A percentile compares a stretch with the other conserved stretches of the same genome.
phyloP scores from a whole-genome alignment of 30 jellyfish, hydroid and myxozoan genomes.

The Clytia hemisphaerica region DNA sequence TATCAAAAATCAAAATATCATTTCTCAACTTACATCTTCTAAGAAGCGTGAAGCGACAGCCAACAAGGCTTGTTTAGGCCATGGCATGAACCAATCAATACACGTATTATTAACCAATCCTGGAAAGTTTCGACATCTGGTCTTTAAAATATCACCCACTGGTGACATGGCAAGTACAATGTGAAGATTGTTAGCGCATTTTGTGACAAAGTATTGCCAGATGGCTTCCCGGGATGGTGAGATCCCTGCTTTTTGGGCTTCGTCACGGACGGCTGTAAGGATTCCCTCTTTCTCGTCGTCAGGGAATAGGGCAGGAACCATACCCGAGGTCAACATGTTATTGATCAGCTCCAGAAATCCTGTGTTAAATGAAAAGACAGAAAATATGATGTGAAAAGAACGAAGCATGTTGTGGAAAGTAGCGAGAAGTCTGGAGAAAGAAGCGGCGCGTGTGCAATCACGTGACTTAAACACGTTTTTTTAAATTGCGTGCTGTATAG shows the following conservation, averaged over 20 bases:
- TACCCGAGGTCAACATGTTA: constrained; percentile 96
- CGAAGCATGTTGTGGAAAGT: too few relatives aligned
- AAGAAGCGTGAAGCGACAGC: constrained; percentile 90
- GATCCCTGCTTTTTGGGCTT: constrained; percentile 84
- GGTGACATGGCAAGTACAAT: constrained; percentile 98
- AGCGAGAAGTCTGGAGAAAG: too few relatives aligned
- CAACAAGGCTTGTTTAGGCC: constrained; percentile 94
- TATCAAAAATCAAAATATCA: too few relatives aligned
- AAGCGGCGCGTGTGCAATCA: too few relatives aligned
- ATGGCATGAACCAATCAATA: constrained; percentile 96
- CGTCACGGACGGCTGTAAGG: constrained; percentile 79
- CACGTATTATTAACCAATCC: constrained; percentile 98
- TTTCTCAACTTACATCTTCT: constrained; percentile 62
- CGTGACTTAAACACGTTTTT: too few relatives aligned
- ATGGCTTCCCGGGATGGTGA: constrained; percentile 86
- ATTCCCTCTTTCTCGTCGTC: constrained; percentile 95
- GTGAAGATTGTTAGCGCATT: constrained; percentile 82
- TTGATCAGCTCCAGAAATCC: constrained; percentile 92
- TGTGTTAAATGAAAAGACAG: too few relatives aligned
- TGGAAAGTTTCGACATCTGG: constrained; percentile 94
- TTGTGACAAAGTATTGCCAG: constrained; percentile 90
- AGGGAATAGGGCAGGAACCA: constrained; percentile 95
- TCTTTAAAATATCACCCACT: constrained; percentile 85
- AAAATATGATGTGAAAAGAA: too few relatives aligned
- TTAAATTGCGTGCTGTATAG: too few relatives aligned